phyloP scores from a whole-genome alignment of 2,888 invertebrate species.

The Cantharis rustica region DNA sequence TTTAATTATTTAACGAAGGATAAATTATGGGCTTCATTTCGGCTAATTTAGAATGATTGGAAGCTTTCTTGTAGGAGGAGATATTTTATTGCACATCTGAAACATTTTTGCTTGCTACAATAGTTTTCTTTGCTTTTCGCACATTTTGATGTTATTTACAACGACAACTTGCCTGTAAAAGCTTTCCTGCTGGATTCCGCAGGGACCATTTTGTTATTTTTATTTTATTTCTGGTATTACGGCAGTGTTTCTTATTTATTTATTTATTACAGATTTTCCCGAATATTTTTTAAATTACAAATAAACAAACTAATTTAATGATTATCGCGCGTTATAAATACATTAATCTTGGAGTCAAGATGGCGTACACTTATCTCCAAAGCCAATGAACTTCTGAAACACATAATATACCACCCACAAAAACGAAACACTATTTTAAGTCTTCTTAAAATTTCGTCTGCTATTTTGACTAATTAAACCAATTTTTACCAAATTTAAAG shows the following conservation, averaged over 20 bases:
- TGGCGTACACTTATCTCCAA: not conserved
- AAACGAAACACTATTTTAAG: not conserved
- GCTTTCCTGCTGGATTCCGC: not conserved
- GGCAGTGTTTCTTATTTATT: not conserved
- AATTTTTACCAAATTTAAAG: not conserved
- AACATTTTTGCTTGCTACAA: not conserved
- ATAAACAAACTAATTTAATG: not conserved
- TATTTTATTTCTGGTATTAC: not conserved
- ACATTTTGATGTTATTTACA: not conserved
- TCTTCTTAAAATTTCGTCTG: not conserved
- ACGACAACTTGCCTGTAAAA: not conserved
- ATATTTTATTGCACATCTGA: not conserved
- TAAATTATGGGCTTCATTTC: not conserved
- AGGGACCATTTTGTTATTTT: constrained; percentile 1
- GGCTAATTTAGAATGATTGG: not conserved
- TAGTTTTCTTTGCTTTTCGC: not conserved
- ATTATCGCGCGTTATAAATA: not conserved
- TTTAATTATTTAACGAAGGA: not conserved
- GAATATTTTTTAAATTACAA: not conserved
- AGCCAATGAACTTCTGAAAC: not conserved
- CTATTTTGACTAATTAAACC: not conserved
- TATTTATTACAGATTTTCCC: not conserved
- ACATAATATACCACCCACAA: not conserved
- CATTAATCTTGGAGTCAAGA: not conserved
- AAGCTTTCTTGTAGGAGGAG: not conserved